Conservation (phyloP, 2,797 vertebrate species). For the Morelia viridis region DNA sequence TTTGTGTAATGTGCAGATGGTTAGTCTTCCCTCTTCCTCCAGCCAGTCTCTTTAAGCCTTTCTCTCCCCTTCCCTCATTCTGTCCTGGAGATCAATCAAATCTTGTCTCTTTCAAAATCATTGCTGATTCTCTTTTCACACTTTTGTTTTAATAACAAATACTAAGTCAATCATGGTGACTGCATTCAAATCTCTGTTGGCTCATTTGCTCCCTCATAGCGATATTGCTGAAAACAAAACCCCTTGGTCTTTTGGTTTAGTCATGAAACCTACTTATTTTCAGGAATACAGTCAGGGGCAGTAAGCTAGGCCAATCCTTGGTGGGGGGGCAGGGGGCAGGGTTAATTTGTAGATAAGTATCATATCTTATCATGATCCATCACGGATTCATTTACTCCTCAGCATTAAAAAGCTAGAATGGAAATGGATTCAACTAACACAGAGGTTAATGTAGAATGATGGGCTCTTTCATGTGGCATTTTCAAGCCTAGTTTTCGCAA, state of each 20-base stretch:
- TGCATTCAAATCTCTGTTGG: not conserved
- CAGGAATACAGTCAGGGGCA: slow-evolving; percentile 40
- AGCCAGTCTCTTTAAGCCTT: not conserved
- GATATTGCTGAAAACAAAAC: not conserved
- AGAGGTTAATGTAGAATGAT: slow-evolving; percentile 66
- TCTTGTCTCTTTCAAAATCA: not conserved
- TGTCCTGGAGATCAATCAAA: not conserved
- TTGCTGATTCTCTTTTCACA: not conserved
- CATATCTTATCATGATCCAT: slow-evolving; percentile 56
- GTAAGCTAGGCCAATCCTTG: slow-evolving; percentile 54
- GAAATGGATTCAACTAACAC: slow-evolving; percentile 62
- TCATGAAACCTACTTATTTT: slow-evolving; percentile 47
- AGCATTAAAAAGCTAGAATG: slow-evolving; percentile 68
- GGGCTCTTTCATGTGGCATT: slow-evolving; percentile 71
- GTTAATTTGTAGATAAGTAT: slow-evolving; percentile 67
- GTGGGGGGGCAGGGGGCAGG: slow-evolving; percentile 47
- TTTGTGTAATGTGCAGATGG: not conserved
- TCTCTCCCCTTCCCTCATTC: not conserved
- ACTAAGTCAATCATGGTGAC: not conserved
- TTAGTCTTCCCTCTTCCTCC: not conserved
- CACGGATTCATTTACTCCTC: slow-evolving; percentile 63
- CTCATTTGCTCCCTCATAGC: not conserved
- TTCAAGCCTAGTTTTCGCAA: slow-evolving; percentile 61
- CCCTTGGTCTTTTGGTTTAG: slow-evolving; percentile 36
- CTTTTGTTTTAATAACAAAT: not conserved